phyloP scores from a whole-genome alignment of 2,888 invertebrate genomes.

The Leptopterna dolabrata region DNA sequence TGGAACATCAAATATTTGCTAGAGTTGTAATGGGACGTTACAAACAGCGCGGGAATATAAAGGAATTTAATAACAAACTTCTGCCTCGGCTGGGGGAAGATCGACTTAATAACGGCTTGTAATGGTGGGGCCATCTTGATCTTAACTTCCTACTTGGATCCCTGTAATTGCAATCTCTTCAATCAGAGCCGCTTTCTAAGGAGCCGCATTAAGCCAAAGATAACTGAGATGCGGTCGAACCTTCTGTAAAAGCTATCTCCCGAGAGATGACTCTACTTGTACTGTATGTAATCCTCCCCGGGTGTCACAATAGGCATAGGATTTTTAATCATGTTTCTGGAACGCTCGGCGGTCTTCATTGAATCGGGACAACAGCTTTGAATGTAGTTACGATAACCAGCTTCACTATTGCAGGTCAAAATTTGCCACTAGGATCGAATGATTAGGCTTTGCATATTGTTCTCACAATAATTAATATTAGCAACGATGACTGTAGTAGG shows the following conservation, averaged over 20 bases:
- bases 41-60: slow-evolving; percentile 41
- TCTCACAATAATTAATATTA: too few species aligned
- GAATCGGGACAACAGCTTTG: too few species aligned
- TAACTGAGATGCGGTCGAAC: not conserved
- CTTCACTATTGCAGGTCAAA: too few species aligned
- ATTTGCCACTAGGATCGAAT: too few species aligned
- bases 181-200: not conserved
- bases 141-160: slow-evolving; percentile 13
- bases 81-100: not conserved
- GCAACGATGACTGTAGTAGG: too few species aligned
- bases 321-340: not conserved
- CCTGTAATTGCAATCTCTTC: slow-evolving; percentile 29
- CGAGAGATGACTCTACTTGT: not conserved
- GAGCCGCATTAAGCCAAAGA: not conserved
- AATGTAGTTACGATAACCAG: too few species aligned
- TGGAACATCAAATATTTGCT: slow-evolving; percentile 37
- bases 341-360: too few species aligned
- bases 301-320: not conserved
- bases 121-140: slow-evolving; percentile 21
- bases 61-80: slow-evolving; percentile 52
- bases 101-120: slow-evolving; percentile 28
- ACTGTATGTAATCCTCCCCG: not conserved
- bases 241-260: not conserved
- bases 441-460: too few species aligned
- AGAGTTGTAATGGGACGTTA: slow-evolving; percentile 40